phyloP scores from a whole-genome alignment of 1,140 invertebrate genomes.

The Micrasema minimum region DNA sequence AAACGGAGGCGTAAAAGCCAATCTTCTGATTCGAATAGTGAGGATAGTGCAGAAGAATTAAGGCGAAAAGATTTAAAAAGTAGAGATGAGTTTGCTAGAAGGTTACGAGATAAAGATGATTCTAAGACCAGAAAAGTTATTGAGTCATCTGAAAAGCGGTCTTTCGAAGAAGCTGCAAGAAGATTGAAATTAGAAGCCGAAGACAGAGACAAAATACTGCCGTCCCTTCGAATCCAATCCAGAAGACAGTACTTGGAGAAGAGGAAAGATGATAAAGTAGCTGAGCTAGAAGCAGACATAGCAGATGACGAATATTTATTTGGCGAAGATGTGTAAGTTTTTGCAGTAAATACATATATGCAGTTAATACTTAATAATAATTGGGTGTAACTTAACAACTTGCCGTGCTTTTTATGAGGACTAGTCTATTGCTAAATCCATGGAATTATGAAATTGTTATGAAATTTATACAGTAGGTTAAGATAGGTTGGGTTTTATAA shows the following conservation, averaged over 20 bases:
- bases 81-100: slow-evolving; percentile 92
- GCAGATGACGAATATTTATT: slow-evolving; percentile 98
- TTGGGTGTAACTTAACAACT: no score
- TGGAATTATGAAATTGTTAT: no score
- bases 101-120: slow-evolving; percentile 92
- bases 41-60: slow-evolving; percentile 74
- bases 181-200: slow-evolving; percentile 88
- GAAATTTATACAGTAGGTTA: no score
- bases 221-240: slow-evolving; percentile 89
- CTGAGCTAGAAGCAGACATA: slow-evolving; percentile 95
- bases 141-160: slow-evolving; percentile 77
- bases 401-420: no score
- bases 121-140: slow-evolving; percentile 86
- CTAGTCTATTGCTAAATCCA: no score
- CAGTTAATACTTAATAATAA: no score
- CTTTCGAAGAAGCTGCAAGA: slow-evolving; percentile 92
- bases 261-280: slow-evolving; percentile 94
- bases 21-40: slow-evolving; percentile 64
- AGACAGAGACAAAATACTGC: slow-evolving; percentile 87
- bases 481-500: no score
- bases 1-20: slow-evolving; percentile 65
- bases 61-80: slow-evolving; percentile 86
- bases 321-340: slow-evolving; percentile 82
- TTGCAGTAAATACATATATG: no score
- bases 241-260: slow-evolving; percentile 94